phyloP scores from a whole-genome alignment of 1,140 invertebrate genomes.

The Hormaphis cornu region DNA sequence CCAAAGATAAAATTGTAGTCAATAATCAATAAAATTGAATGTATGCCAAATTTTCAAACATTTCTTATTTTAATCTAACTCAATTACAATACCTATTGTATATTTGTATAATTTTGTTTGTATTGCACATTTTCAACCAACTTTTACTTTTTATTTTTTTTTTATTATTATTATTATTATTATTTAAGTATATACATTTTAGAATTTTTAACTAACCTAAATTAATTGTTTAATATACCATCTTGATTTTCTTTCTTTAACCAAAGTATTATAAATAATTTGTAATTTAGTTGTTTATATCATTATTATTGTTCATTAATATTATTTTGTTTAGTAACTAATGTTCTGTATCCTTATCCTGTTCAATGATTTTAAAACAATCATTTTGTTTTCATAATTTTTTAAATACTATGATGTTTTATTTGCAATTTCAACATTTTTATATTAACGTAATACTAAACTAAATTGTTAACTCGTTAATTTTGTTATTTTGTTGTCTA shows the following conservation, averaged over 20 bases:
- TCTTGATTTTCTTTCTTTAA: not conserved
- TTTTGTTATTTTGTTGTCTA: too few relatives aligned
- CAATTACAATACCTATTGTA: not conserved
- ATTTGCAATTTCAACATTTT: not conserved
- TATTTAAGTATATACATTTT: too few relatives aligned
- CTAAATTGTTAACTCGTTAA: too few relatives aligned
- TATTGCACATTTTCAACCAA: not conserved
- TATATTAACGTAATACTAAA: too few relatives aligned
- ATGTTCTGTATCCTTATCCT: too few relatives aligned
- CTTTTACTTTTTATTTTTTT: not conserved
- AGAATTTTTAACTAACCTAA: too few relatives aligned
- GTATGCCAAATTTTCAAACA: not conserved
- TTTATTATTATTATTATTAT: not conserved
- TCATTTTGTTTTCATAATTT: not conserved
- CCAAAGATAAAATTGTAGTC: slow-evolving; percentile 16
- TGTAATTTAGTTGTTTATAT: not conserved
- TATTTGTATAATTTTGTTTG: not conserved
- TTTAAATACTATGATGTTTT: not conserved
- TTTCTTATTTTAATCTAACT: not conserved
- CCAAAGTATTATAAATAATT: slow-evolving; percentile 4
- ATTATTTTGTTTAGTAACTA: not conserved
- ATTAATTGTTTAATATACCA: too few relatives aligned
- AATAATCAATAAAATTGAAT: not conserved
- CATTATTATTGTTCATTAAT: not conserved
- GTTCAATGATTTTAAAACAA: not conserved